Percentiles rank a stretch among this genome's conserved stretches.
These are phyloP conservation scores for Dryoscopus gambensis DNA, from an alignment of 2,113 vertebrate species.

Conservation along the genomic window DNA sequence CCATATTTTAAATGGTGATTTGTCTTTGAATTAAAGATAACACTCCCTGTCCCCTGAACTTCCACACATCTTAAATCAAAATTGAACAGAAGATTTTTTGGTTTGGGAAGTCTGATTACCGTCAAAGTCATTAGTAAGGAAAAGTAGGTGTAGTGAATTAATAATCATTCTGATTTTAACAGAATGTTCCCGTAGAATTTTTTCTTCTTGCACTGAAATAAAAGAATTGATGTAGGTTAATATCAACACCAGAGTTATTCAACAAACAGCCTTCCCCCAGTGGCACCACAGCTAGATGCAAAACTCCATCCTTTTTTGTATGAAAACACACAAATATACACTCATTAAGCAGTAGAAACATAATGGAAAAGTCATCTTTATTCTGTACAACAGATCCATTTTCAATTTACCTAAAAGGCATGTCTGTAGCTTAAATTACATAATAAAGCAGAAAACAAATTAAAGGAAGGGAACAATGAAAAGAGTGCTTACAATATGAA, in stretches of 20 bases:
- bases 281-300: neutral
- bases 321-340: neutral
- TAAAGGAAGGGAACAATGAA: neutral
- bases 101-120: neutral
- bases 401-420: neutral
- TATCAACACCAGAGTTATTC: neutral
- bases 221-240: neutral
- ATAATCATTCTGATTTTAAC: neutral
- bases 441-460: neutral
- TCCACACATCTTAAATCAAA: neutral
- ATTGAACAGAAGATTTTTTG: neutral
- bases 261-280: neutral
- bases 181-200: neutral
- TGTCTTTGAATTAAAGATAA: neutral
- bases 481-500: neutral
- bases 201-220: neutral
- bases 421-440: neutral
- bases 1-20: neutral
- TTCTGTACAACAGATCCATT: neutral
- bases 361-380: neutral
- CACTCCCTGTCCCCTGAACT: neutral
- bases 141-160: neutral
- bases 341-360: neutral
- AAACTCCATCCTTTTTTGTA: neutral
- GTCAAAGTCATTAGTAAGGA: neutral